Percentiles rank a stretch among this genome's conserved stretches.
Conservation (phyloP, 2,113 vertebrate species). For the Sminthopsis crassicaudata region DNA sequence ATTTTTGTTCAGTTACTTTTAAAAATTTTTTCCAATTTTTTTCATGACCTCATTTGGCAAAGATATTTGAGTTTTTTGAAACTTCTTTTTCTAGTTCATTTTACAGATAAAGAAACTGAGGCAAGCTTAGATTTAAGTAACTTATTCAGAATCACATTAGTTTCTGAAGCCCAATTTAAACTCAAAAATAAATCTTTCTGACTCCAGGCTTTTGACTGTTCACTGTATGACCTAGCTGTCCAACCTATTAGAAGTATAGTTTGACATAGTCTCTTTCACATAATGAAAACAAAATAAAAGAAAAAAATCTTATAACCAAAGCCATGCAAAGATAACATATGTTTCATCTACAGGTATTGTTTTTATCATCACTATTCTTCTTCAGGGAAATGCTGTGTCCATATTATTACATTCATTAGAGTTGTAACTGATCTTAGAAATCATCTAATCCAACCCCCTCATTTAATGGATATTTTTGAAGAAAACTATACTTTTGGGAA, state of each 20-base stretch:
- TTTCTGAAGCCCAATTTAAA: not conserved
- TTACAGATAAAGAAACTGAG: not conserved
- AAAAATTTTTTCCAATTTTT: not conserved
- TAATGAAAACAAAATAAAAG: not conserved
- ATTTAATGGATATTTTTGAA: not conserved
- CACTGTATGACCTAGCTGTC: not conserved
- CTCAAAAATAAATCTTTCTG: not conserved
- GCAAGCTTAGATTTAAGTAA: not conserved
- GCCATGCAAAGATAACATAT: not conserved
- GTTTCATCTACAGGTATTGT: not conserved
- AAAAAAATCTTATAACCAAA: not conserved
- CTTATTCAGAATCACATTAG: not conserved
- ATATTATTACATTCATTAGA: not conserved
- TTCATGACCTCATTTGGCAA: not conserved
- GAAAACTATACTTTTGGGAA: not conserved
- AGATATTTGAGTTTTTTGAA: not conserved
- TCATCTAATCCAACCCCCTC: not conserved
- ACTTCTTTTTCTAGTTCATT: not conserved
- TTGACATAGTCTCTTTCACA: not conserved
- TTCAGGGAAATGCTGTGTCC: not conserved
- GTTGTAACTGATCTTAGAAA: not conserved
- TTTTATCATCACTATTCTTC: not conserved
- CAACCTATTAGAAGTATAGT: not conserved
- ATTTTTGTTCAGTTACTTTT: no score
- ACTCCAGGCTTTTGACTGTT: not conserved